Conservation (phyloP, 2,113 vertebrate species). For the Corythoichthys haematopterus region DNA sequence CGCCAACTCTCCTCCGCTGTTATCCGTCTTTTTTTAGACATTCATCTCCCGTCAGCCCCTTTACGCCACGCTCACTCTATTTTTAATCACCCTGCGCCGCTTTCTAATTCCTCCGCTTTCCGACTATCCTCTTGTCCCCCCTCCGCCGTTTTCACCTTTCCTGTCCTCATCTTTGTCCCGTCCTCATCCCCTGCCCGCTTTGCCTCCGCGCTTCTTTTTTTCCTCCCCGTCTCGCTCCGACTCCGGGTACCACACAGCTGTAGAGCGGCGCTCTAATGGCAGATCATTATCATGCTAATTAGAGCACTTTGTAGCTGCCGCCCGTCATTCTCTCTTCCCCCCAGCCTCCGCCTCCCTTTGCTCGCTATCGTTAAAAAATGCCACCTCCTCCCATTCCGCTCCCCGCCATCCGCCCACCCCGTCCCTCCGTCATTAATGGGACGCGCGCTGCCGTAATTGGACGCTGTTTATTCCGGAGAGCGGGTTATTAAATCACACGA, state of each 20-base stretch:
- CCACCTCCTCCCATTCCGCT: conserved; percentile 53
- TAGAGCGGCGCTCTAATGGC: conserved; percentile 72
- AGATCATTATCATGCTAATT: conserved; percentile 79
- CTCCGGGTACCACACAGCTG: conserved; percentile 67
- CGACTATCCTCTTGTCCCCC: conserved; percentile 30
- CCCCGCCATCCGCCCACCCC: conserved; percentile 39
- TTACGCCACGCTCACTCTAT: conserved; percentile 24
- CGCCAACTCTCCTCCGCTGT: conserved; percentile 9
- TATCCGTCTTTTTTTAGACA: conserved; percentile 32
- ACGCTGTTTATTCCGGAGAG: conserved; percentile 69
- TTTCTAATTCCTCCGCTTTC: conserved; percentile 40
- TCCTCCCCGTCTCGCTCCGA: conserved; percentile 19
- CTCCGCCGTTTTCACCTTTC: conserved; percentile 43
- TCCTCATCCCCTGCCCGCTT: conserved; percentile 13
- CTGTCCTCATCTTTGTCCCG: conserved; percentile 45
- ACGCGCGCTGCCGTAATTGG: conserved; percentile 69
- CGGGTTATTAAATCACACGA: conserved; percentile 71
- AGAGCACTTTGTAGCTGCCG: conserved; percentile 76
- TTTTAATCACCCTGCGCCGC: conserved; percentile 39
- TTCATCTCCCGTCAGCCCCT: conserved; percentile 18
- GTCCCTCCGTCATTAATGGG: conserved; percentile 69
- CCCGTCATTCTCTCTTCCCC: conserved; percentile 64
- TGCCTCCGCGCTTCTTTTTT: conserved; percentile 15
- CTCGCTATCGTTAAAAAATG: conserved; percentile 66
- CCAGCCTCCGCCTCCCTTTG: conserved; percentile 32